Evolutionary conservation across 2,797 vertebrate genomes (phyloP), one percentile per base, ranked within the genome.

Genomic region (Epinephelus malabaricus): DNA sequence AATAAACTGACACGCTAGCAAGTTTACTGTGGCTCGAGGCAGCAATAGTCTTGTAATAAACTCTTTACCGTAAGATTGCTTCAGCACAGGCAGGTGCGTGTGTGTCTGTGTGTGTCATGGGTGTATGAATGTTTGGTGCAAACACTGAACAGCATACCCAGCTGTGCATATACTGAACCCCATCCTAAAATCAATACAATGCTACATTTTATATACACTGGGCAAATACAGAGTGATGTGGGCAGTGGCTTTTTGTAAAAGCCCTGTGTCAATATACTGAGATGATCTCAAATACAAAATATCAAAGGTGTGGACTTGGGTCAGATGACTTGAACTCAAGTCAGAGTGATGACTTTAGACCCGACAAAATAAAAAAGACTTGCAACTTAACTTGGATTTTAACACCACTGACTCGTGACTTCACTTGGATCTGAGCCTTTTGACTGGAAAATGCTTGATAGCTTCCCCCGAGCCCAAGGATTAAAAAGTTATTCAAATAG

Each of bases 11-110:
- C 69, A 71, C 18, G 72, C 73, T 27, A 43, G 38, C 6, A 34
- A 49, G 50, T 85, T 81, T 82, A 69, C 58, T 81, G 51, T 60
- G 66, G 60, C 74, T 79, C 12, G 19, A 79, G 78, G 82, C 63
- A 49, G 25, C n/a, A 60, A 67, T 15, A 63, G 54, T 46, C 38
- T 18, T n/a, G 73, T 60, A 60, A 82, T 82, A 64, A 76, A 68
- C 17, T 56, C 63, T 66, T 78, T 67, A 73, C 50, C 2, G 12
- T 66, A 76, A 73, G 58, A 76, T 34, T 69, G 63, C 56, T 66
- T 49, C 55, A 73, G 38, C 45, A 80, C 69, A 84, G 79, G 68
- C 83, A 89, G 81, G 83, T 90, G 86, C 23, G 11, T 78, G 43
- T 73, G 50, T 54, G 59, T 30, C 27, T 30, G 27, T 34, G 25